phyloP scores from a whole-genome alignment of 2,797 vertebrate species.

The Momotus momota region DNA sequence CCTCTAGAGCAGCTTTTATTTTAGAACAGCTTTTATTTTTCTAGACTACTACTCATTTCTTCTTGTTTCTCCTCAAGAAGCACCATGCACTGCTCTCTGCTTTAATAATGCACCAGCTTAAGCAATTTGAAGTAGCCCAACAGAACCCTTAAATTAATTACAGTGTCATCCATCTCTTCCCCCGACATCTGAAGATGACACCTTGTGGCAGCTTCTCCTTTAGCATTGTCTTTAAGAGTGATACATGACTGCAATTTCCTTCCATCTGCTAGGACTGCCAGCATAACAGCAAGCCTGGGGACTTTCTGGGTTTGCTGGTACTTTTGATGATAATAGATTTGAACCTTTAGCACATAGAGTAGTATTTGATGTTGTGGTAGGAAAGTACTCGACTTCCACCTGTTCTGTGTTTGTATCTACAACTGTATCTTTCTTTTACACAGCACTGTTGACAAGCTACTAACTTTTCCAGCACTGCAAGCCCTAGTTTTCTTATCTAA shows the following conservation, averaged over 20 bases:
- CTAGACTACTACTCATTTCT: neutral
- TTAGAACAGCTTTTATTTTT: neutral
- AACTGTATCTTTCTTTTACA: neutral
- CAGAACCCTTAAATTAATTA: conserved; percentile 10
- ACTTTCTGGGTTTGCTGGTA: neutral
- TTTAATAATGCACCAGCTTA: neutral
- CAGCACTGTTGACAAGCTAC: neutral
- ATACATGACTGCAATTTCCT: conserved; percentile 26
- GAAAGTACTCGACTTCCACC: neutral
- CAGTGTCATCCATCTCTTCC: conserved; percentile 2
- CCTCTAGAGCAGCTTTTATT: neutral
- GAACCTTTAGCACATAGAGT: neutral
- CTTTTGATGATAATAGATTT: neutral
- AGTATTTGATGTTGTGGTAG: neutral
- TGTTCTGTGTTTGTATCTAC: neutral
- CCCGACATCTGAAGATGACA: neutral
- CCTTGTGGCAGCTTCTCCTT: conserved; percentile 6
- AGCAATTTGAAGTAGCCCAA: neutral
- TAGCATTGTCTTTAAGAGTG: conserved; percentile 10
- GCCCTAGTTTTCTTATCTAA: neutral
- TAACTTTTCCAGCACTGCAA: neutral
- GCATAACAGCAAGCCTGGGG: neutral
- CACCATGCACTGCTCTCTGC: neutral
- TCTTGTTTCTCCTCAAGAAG: neutral
- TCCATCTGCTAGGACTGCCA: neutral